Percentiles rank a stretch among this genome's conserved stretches.
Evolutionary conservation across 2,113 vertebrate genomes (phyloP).

Genomic region (Prietella phreatophila): DNA sequence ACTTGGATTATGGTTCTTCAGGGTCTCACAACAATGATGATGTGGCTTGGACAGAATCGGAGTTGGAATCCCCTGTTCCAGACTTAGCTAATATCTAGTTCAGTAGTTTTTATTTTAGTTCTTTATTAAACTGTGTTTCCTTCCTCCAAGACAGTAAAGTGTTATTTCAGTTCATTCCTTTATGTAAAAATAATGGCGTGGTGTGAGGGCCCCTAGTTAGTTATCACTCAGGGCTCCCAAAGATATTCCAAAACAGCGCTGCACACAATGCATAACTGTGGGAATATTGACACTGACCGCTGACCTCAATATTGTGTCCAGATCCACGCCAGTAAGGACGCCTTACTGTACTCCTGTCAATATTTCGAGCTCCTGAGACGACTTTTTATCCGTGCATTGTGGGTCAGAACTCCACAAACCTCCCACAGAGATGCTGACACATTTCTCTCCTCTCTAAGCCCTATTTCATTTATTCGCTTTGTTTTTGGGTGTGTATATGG

Average conservation of each 20-base stretch:
- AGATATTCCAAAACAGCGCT: background rate
- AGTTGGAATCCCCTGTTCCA: no score
- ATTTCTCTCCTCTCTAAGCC: background rate
- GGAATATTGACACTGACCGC: conserved; percentile 17
- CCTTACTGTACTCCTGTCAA: background rate
- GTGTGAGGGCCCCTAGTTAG: background rate
- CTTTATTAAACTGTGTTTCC: background rate
- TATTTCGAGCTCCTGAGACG: background rate
- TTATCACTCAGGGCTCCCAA: background rate
- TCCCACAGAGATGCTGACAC: background rate
- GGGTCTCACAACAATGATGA: no score
- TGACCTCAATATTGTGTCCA: conserved; percentile 3
- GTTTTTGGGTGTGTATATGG: no score
- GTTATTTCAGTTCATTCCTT: background rate
- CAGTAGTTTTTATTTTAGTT: no score
- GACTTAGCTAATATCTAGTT: no score
- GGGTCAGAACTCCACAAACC: background rate
- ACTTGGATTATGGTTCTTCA: no score
- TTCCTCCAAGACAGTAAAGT: background rate
- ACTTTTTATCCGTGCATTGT: background rate
- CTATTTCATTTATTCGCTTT: background rate
- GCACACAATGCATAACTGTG: background rate
- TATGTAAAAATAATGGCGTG: background rate
- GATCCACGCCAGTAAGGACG: no score
- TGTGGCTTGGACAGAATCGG: no score